Base-by-base conservation (phyloP, 1,140 invertebrate species). In the Musca vetustissima region DNA sequence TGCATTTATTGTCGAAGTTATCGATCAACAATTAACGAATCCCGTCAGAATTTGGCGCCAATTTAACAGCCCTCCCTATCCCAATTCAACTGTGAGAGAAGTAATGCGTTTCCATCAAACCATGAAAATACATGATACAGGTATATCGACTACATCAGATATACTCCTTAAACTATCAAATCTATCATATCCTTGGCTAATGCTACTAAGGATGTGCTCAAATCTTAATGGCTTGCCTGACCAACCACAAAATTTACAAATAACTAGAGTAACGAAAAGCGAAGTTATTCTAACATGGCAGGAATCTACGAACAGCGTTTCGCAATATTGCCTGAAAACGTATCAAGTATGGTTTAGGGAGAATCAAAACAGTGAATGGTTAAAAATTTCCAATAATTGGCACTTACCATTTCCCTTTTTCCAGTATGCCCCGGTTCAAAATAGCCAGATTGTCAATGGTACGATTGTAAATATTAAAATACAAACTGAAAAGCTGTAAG, bases 371-470 rank as follows among this genome's bases (percentile, higher is more conserved):
- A 64, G 70, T n/a, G 70, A 74, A n/a, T 82, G 78, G 77, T 57
- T 48, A 17, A 48, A 69, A 3, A 76, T 82, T 22, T 74, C 75
- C 4, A 22, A 57, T 1, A 72, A 66, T 22, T 78, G 77, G 76
- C 80, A 82, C 70, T 70, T 82, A 52, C 80, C 81, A 0, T 80
- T 75, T 74, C 73, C 78, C n/a, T 80, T 76, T 19, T 81, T 79
- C 73, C 80, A 82, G 13, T 82, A 25, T 67, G 61, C 74, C 53
- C 76, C 77, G 0, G 67, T 71, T 0, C 66, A 43, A 13, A 43
- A 71, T 1, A 17, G 55, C 1, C 0, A 21, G 19, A 57, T 55
- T 67, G 72, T 71, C 64, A 74, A 74, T 61, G 79, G 79, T 81
- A 43, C 69, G 71, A 68, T 43, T 15, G 32, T 28, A 28, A 13